Conservation (phyloP, 2,797 vertebrate genomes). For the Sus cebifrons region DNA sequence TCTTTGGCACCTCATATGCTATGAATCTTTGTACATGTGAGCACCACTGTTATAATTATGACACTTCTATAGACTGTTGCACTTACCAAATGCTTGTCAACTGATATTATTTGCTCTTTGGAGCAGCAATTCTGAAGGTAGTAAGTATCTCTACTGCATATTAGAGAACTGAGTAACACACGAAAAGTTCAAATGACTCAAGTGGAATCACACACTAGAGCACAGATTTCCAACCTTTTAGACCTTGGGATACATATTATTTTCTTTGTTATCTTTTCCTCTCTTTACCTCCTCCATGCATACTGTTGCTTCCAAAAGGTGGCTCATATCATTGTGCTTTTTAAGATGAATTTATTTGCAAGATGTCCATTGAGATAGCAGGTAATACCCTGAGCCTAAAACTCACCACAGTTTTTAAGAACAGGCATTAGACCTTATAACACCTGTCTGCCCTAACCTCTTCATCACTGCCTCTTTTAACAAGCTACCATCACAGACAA, state of each 20-base stretch:
- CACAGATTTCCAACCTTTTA: not conserved
- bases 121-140: not conserved
- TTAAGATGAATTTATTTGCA: constrained; percentile 9
- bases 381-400: not conserved
- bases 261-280: not conserved
- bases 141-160: not conserved
- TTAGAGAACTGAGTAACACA: constrained; percentile 31
- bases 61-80: not conserved
- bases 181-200: not conserved
- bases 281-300: not conserved
- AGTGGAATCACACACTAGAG: too few relatives aligned
- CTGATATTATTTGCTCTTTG: not conserved
- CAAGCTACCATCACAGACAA: not conserved
- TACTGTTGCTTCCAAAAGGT: not conserved
- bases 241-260: not conserved
- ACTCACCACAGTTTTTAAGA: not conserved
- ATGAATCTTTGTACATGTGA: not conserved
- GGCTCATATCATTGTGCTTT: constrained; percentile 6
- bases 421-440: not conserved
- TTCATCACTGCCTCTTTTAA: constrained; percentile 30
- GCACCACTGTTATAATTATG: not conserved
- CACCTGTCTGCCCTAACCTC: constrained; percentile 10
- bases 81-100: not conserved
- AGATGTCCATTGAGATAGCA: not conserved
- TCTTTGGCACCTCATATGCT: not conserved